phyloP scores from a whole-genome alignment of 2,113 vertebrate genomes.

The Corapipo altera region DNA sequence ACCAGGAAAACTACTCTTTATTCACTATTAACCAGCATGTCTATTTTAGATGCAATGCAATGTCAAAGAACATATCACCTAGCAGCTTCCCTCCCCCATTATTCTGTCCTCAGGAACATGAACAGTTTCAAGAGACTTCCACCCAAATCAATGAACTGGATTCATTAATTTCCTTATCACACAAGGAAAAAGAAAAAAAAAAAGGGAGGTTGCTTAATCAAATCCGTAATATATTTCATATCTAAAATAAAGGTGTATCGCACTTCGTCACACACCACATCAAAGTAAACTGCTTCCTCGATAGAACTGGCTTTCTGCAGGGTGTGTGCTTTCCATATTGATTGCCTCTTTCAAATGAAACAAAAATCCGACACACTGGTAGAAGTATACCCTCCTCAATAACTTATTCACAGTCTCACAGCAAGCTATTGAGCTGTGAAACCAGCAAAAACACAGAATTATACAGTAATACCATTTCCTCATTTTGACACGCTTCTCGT shows the following conservation, averaged over 20 bases:
- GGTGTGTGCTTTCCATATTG: rapidly evolving
- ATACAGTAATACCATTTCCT: background rate
- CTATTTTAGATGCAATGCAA: background rate
- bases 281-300: background rate
- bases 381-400: background rate
- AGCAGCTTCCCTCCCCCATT: background rate
- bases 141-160: background rate
- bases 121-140: background rate
- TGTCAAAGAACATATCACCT: background rate
- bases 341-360: background rate
- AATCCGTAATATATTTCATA: background rate
- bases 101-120: background rate
- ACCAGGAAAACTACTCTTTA: background rate
- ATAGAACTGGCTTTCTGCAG: background rate
- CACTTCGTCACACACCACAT: rapidly evolving
- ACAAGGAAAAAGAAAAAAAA: background rate
- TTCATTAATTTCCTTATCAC: background rate
- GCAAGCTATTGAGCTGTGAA: background rate
- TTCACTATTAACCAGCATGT: background rate
- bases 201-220: background rate
- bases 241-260: background rate
- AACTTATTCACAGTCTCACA: background rate
- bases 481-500: background rate
- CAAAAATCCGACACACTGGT: background rate
- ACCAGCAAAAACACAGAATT: background rate